Evolutionary conservation across 1,140 invertebrate genomes (phyloP).

Genomic region (Diplogasteroides magnus): DNA sequence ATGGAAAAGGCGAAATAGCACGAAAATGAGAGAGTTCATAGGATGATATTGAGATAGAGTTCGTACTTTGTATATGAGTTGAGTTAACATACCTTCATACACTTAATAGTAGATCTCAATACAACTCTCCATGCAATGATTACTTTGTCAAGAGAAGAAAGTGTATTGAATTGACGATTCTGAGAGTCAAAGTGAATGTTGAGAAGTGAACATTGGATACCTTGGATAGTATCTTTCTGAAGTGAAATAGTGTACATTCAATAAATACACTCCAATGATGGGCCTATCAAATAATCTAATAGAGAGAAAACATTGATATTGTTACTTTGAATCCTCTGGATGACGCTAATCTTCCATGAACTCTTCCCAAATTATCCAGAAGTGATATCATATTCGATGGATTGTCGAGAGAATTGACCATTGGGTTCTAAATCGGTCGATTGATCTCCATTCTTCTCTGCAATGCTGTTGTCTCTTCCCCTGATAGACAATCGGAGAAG

Average conservation of each 20-base stretch:
- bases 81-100: slow-evolving; percentile 20
- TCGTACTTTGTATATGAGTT: too few relatives aligned
- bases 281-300: neutral
- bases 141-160: slow-evolving; percentile 12
- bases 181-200: neutral
- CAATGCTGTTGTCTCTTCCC: neutral
- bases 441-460: neutral
- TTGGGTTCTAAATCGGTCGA: slow-evolving; percentile 16
- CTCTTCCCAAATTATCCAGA: slow-evolving; percentile 24
- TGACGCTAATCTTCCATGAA: slow-evolving; percentile 18
- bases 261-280: slow-evolving; percentile 30
- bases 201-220: neutral
- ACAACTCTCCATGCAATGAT: slow-evolving; percentile 23
- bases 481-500: neutral
- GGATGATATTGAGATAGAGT: too few relatives aligned
- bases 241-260: slow-evolving; percentile 28
- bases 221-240: slow-evolving; percentile 16
- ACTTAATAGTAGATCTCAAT: slow-evolving; percentile 11
- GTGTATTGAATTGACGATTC: slow-evolving; percentile 12
- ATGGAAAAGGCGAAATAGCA: too few relatives aligned
- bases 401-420: slow-evolving; percentile 23
- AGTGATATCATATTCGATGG: slow-evolving; percentile 17
- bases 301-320: neutral
- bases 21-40: too few relatives aligned
- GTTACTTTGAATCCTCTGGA: slow-evolving; percentile 14